phyloP scores from a whole-genome alignment of 2,888 invertebrate genomes.

The Hydriomena furcata region DNA sequence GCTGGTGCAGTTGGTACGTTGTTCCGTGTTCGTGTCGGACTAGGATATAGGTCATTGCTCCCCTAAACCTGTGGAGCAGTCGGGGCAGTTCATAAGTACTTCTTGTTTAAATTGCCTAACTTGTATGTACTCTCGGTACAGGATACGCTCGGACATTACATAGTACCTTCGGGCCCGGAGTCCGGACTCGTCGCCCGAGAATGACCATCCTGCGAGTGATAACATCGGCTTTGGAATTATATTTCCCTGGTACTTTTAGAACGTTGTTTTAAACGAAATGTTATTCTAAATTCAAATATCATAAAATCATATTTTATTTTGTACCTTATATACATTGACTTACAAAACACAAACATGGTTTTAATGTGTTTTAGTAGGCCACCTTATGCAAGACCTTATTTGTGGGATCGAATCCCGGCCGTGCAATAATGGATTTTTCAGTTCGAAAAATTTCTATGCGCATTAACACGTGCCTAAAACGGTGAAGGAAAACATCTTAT shows the following conservation, averaged over 20 bases:
- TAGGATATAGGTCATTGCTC: conserved; percentile 84
- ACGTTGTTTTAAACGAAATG: conserved; percentile 25
- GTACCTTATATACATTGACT: no score
- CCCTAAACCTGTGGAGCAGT: conserved; percentile 81
- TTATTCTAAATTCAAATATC: conserved; percentile 15
- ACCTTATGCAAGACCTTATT: no score
- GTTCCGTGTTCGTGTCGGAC: conserved; percentile 56
- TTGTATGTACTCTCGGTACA: conserved; percentile 78
- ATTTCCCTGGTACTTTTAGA: conserved; percentile 39
- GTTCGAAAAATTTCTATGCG: no score
- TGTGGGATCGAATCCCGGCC: no score
- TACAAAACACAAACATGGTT: no score
- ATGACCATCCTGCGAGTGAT: conserved; percentile 58
- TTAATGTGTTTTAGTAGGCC: no score
- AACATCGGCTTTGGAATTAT: conserved; percentile 53
- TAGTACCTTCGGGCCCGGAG: conserved; percentile 35
- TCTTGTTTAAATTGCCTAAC: conserved; percentile 81
- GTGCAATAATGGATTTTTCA: no score
- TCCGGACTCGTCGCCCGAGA: conserved; percentile 47
- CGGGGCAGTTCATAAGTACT: conserved; percentile 79
- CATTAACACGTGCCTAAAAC: no score
- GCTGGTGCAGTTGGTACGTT: conserved; percentile 62
- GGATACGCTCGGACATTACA: conserved; percentile 62
- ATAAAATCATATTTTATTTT: no score
- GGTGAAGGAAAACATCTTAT: no score